A percentile compares a stretch with the other conserved stretches of the same genome.
These are phyloP conservation scores for Callospermophilus lateralis DNA, from an alignment of 2,113 vertebrate species.

Conservation along the genomic window DNA sequence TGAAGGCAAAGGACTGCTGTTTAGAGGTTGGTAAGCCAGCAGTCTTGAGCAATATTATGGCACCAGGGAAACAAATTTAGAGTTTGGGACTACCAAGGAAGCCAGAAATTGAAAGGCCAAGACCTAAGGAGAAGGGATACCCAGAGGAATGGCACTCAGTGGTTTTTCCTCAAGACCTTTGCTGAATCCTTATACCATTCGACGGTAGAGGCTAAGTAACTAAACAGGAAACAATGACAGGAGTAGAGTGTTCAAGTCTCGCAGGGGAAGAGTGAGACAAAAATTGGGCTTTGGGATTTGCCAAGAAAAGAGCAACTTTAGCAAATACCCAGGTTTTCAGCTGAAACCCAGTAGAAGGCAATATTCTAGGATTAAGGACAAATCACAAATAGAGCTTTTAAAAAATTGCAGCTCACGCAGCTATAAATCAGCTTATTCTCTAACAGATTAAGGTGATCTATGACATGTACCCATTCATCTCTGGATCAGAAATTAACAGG, in stretches of 20 bases:
- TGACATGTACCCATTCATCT: not conserved
- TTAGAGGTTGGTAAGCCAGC: not conserved
- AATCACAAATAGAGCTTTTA: not conserved
- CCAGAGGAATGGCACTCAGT: not conserved
- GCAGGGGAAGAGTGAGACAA: not conserved
- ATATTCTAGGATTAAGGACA: not conserved
- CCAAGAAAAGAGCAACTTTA: not conserved
- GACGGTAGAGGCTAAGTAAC: not conserved
- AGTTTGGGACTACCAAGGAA: not conserved
- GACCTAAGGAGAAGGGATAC: not conserved
- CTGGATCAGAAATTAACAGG: not conserved
- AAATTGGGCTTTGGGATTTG: not conserved
- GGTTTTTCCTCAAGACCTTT: not conserved
- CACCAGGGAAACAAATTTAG: not conserved
- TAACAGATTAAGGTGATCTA: not conserved
- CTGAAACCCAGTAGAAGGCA: rapidly evolving
- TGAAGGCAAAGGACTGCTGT: not conserved
- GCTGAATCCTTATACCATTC: not conserved
- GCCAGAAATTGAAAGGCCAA: not conserved
- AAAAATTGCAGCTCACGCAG: not conserved
- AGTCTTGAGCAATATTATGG: not conserved
- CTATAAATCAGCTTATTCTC: not conserved
- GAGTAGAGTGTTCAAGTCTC: not conserved
- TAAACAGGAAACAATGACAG: not conserved
- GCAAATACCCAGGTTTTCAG: not conserved